A percentile compares a stretch with the other conserved stretches of the same genome.
Conservation (phyloP, 2,113 vertebrate genomes). For the Microtus ochrogaster region DNA sequence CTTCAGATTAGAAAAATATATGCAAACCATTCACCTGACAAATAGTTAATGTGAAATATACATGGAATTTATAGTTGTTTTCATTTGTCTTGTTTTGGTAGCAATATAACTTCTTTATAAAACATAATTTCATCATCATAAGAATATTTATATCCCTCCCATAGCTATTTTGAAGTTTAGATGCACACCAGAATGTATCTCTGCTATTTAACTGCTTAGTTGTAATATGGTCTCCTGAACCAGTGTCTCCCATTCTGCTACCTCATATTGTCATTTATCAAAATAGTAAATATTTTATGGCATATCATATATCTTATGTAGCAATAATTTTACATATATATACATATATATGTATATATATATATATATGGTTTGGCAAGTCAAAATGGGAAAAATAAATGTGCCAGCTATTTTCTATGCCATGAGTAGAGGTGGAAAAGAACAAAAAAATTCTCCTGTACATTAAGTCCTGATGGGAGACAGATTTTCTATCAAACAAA, state of each 20-base stretch:
- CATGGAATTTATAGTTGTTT: not conserved
- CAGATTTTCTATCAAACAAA: not conserved
- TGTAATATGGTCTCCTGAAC: too few relatives aligned
- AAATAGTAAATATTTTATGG: not conserved
- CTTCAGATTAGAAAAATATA: not conserved
- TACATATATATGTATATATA: too few relatives aligned
- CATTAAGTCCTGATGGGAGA: not conserved
- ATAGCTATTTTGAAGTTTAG: too few relatives aligned
- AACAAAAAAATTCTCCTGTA: not conserved
- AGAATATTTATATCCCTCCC: too few relatives aligned
- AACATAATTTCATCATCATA: too few relatives aligned
- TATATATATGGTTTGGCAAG: not conserved
- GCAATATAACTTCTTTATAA: too few relatives aligned
- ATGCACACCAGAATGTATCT: too few relatives aligned
- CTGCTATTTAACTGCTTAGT: too few relatives aligned
- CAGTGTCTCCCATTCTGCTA: too few relatives aligned
- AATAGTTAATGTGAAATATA: not conserved
- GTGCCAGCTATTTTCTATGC: not conserved
- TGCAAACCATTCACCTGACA: not conserved
- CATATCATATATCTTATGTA: not conserved
- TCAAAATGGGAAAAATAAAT: not conserved
- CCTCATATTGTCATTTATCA: not conserved
- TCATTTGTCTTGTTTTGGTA: too few relatives aligned
- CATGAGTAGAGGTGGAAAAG: not conserved
- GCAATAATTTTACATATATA: too few relatives aligned